Percentiles rank a stretch among this genome's conserved stretches.
Conservation (phyloP, 2,888 invertebrate genomes). For the Anoplius nigerrimus region DNA sequence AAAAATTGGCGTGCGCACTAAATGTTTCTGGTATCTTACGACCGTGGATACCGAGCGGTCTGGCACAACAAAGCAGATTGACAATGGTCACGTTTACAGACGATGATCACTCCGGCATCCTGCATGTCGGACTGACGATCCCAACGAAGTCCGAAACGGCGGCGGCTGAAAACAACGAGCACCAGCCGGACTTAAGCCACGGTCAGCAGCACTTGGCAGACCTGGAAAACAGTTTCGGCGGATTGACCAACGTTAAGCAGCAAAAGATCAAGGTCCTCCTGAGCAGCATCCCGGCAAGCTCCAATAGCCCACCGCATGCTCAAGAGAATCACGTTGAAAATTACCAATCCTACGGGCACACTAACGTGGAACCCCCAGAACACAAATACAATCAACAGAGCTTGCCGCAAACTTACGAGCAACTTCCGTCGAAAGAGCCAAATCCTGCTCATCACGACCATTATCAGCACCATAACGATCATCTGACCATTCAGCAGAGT, state of each 20-base stretch:
- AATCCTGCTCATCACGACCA: not conserved
- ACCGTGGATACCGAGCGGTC: conserved; percentile 8
- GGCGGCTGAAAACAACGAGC: conserved; percentile 22
- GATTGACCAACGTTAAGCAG: conserved; percentile 41
- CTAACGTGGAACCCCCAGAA: not conserved
- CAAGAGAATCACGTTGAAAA: not conserved
- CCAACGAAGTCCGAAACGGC: conserved; percentile 36
- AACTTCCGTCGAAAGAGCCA: not conserved
- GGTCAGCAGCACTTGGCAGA: conserved; percentile 35
- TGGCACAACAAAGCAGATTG: conserved; percentile 55
- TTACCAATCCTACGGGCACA: not conserved
- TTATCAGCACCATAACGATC: not conserved
- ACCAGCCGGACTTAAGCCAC: conserved; percentile 24
- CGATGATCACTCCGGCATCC: conserved; percentile 68
- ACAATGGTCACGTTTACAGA: conserved; percentile 73
- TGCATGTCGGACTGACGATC: conserved; percentile 68
- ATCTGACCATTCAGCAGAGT: conserved; percentile 35
- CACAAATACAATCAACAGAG: not conserved
- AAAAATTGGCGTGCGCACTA: conserved; percentile 18
- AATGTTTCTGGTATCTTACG: not conserved
- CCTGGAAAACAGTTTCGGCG: conserved; percentile 60
- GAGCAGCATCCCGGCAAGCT: conserved; percentile 13
- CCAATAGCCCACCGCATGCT: not conserved
- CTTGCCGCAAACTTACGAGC: conserved; percentile 12
- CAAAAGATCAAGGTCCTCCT: conserved; percentile 16